Percentiles rank a stretch among this genome's conserved stretches.
Evolutionary conservation across 2,113 vertebrate species (phyloP).

Genomic region (Butastur rufipennis): DNA sequence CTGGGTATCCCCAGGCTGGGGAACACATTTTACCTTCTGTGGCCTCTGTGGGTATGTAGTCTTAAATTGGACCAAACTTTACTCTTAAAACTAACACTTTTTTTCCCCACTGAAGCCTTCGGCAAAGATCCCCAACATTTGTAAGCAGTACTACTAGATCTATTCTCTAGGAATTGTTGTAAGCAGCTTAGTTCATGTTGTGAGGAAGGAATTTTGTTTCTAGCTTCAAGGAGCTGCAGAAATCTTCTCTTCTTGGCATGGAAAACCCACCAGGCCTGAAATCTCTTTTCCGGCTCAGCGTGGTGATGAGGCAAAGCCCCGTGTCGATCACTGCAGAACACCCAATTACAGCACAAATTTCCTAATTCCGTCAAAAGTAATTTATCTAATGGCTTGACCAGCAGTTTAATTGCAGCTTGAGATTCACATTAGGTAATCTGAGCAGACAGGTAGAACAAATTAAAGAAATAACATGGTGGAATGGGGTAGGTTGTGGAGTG

Average conservation of each 20-base stretch:
- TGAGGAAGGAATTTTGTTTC: neutral
- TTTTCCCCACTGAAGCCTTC: neutral
- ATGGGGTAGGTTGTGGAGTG: accelerated
- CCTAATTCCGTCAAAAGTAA: neutral
- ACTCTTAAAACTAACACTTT: neutral
- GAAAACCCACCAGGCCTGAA: neutral
- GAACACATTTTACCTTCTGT: neutral
- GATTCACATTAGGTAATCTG: neutral
- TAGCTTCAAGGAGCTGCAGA: neutral
- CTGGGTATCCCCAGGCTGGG: neutral
- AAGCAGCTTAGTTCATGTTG: neutral
- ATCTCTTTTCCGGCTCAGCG: neutral
- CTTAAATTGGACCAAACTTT: neutral
- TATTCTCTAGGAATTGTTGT: neutral
- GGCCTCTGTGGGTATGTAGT: neutral
- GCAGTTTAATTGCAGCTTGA: neutral
- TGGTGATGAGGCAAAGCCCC: neutral
- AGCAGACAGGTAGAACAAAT: slow-evolving; percentile 49
- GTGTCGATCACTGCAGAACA: neutral
- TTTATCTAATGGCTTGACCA: neutral
- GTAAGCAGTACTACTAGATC: neutral
- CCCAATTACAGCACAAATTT: neutral
- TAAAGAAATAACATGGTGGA: neutral
- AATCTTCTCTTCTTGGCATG: neutral
- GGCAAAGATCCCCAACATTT: neutral